Evolutionary conservation across 2,113 vertebrate species (phyloP), one percentile per base, ranked within the genome.

Genomic region (Tachysurus vachellii): DNA sequence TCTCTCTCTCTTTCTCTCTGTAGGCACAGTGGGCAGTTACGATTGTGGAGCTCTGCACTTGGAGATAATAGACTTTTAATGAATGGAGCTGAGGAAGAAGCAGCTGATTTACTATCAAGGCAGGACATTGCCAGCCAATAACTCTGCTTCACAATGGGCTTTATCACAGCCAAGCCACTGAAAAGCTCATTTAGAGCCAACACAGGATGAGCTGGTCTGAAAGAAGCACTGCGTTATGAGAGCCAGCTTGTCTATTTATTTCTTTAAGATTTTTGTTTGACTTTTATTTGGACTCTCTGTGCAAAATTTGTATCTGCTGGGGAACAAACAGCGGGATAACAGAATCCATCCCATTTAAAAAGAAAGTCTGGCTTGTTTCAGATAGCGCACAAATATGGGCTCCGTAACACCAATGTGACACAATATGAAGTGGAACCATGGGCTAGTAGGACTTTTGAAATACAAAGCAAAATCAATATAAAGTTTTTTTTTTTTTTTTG

Each of bases 61-160:
- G 42, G 85, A 89, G 90, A 89, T 91, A 88, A 91, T 89, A 88
- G 81, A 88, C 88, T 66, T 90, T 91, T 86, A 87, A 89, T 85
- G 82, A 85, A 84, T 53, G 85, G 70, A 75, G 82, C 77, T 71
- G 36, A 70, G 64, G 76, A 89, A 70, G 53, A 90, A 79, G 86
- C 68, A 61, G 57, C 88, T 82, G 86, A 88, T 89, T 89, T 88
- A 89, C 81, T 91, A 88, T 84, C 68, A 71, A 75, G 21, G 61
- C 84, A 88, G 54, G 54, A n/a, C 68, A 36, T 82, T 84, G 87
- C 82, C 81, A 77, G 89, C 85, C 80, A 89, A 89, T 86, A 83
- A 82, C 73, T 56, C 50, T 23, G 42, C 80, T 61, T 70, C 50
- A 83, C 84, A 88, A 88, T 90, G 84, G 85, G 76, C 42, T 87